Percentiles rank a stretch among this genome's conserved stretches.
Conservation (phyloP, 2,113 vertebrate genomes). For the Zeus faber region DNA sequence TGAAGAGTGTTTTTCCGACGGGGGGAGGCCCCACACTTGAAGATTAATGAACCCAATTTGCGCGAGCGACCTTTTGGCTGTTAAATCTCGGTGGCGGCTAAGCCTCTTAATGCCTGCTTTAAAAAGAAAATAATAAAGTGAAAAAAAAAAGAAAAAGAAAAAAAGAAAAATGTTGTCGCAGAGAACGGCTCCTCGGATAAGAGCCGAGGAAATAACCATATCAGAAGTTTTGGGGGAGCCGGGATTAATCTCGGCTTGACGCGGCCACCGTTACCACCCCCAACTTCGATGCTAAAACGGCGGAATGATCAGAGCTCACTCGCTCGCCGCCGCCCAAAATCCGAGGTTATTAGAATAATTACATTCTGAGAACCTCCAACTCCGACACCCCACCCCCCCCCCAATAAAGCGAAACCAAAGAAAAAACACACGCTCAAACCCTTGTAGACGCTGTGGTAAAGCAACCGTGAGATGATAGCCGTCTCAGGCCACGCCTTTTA, state of each 20-base stretch:
- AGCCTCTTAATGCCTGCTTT: slow-evolving; percentile 75
- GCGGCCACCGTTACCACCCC: slow-evolving; percentile 35
- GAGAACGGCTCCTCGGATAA: slow-evolving; percentile 63
- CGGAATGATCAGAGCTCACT: slow-evolving; percentile 31
- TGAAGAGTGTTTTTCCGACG: slow-evolving; percentile 72
- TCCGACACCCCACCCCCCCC: slow-evolving; percentile 5
- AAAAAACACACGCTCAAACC: slow-evolving; percentile 7
- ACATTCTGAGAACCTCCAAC: slow-evolving; percentile 10
- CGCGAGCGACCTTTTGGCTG: slow-evolving; percentile 78
- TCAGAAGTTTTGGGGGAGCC: slow-evolving; percentile 48
- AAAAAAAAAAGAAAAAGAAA: too few relatives aligned
- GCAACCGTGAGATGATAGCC: too few relatives aligned
- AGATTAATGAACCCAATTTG: slow-evolving; percentile 84
- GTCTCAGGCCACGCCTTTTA: too few relatives aligned
- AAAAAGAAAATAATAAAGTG: too few relatives aligned
- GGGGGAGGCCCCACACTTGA: slow-evolving; percentile 67
- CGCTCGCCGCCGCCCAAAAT: slow-evolving; percentile 21
- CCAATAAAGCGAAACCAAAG: too few relatives aligned
- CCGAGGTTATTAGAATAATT: slow-evolving; percentile 19
- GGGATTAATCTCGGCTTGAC: slow-evolving; percentile 61
- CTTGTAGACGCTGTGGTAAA: neutral
- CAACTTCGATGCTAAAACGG: slow-evolving; percentile 33
- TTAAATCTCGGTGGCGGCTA: slow-evolving; percentile 63
- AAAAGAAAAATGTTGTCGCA: slow-evolving; percentile 62
- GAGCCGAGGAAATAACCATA: slow-evolving; percentile 55